These are phyloP conservation scores for Griposia aprilina DNA, from an alignment of 2,888 invertebrate genomes.

Conservation along the genomic window DNA sequence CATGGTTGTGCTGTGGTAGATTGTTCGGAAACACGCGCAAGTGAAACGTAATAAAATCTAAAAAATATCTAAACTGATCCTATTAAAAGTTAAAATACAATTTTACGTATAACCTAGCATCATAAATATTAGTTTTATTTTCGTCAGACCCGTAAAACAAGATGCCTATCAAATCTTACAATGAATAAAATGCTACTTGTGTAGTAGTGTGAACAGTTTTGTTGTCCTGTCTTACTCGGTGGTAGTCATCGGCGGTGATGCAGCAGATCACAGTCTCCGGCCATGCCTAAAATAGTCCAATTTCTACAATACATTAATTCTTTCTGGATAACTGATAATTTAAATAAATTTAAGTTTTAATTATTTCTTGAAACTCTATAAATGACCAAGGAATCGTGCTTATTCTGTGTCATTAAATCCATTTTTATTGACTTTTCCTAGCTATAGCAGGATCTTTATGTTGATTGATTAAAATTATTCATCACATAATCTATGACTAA, in stretches of 20 bases:
- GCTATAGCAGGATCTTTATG: conserved; percentile 14
- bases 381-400: conserved; percentile 20
- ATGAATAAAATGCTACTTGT: conserved; percentile 53
- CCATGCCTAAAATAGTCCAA: conserved; percentile 70
- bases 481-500: conserved; percentile 53
- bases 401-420: conserved; percentile 62
- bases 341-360: conserved; percentile 23
- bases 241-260: conserved; percentile 54
- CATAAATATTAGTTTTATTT: conserved; percentile 59
- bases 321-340: conserved; percentile 41
- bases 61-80: conserved; percentile 36
- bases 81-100: conserved; percentile 55
- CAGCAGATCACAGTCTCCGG: conserved; percentile 67
- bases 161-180: conserved; percentile 45
- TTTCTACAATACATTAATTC: conserved; percentile 65
- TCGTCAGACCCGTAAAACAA: conserved; percentile 54
- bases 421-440: conserved; percentile 41
- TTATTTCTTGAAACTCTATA: conserved; percentile 30
- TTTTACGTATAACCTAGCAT: conserved; percentile 61
- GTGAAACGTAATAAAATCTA: conserved; percentile 41
- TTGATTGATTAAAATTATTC: conserved; percentile 26
- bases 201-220: conserved; percentile 44
- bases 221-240: conserved; percentile 58
- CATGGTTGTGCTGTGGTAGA: conserved; percentile 17
- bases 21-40: conserved; percentile 30